These are phyloP conservation scores for Mylabris sibirica DNA, from an alignment of 2,888 invertebrate species.

Conservation along the genomic window DNA sequence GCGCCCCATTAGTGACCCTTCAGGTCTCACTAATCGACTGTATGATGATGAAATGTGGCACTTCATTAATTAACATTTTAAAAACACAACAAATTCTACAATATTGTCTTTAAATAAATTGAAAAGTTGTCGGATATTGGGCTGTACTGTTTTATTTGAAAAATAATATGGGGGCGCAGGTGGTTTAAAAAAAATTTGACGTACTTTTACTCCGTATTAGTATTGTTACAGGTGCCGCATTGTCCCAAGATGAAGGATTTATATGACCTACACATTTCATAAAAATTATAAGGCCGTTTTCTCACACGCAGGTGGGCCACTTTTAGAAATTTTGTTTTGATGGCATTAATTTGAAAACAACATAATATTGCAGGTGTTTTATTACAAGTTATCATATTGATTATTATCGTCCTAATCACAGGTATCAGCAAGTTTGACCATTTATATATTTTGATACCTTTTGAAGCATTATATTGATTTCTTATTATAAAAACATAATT, in stretches of 20 bases:
- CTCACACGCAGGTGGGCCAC: conserved; percentile 32
- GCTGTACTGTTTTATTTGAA: conserved; percentile 26
- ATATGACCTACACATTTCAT: conserved; percentile 32
- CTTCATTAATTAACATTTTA: conserved; percentile 15
- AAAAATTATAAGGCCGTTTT: conserved; percentile 37
- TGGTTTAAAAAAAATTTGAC: conserved; percentile 29
- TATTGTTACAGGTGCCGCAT: conserved; percentile 33
- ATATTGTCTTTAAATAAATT: neutral
- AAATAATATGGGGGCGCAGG: conserved; percentile 32
- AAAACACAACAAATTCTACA: conserved; percentile 17
- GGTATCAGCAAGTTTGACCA: conserved; percentile 2
- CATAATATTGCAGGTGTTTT: conserved; percentile 21
- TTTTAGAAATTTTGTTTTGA: conserved; percentile 19
- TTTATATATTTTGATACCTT: conserved; percentile 12
- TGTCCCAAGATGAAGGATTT: conserved; percentile 32
- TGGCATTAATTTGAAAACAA: conserved; percentile 22
- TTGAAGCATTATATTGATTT: neutral
- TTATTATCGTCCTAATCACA: conserved; percentile 1
- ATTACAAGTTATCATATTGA: neutral
- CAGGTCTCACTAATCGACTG: conserved; percentile 32
- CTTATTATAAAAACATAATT: neutral
- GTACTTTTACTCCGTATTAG: conserved; percentile 24
- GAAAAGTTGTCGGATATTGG: conserved; percentile 22
- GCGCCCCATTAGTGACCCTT: conserved; percentile 41
- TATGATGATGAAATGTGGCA: conserved; percentile 24